phyloP scores from a whole-genome alignment of 2,797 vertebrate species.

The Fistularia commersonii region DNA sequence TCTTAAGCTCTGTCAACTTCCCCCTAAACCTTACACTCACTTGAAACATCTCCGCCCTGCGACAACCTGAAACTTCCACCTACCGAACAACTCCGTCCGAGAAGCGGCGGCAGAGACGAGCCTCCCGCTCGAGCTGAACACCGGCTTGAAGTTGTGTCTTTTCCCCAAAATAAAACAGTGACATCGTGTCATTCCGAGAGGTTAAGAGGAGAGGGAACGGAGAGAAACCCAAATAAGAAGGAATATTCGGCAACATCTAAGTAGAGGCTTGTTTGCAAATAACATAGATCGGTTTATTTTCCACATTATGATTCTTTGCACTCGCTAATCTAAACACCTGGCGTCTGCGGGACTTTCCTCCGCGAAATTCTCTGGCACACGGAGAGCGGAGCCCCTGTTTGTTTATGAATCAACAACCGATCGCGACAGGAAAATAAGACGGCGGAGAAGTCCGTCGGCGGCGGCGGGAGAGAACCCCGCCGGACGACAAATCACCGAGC shows the following conservation, averaged over 20 bases:
- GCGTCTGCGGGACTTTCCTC: conserved; percentile 46
- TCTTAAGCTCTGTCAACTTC: conserved; percentile 77
- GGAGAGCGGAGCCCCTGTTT: conserved; percentile 43
- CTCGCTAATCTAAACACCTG: conserved; percentile 58
- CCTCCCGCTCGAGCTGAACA: too few relatives aligned
- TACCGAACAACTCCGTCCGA: too few relatives aligned
- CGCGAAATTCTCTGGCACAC: conserved; percentile 42
- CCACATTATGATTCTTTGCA: conserved; percentile 58
- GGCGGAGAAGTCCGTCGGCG: too few relatives aligned
- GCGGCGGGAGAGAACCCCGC: too few relatives aligned
- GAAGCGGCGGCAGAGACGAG: too few relatives aligned
- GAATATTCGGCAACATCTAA: conserved; percentile 43
- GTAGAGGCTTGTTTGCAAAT: conserved; percentile 49
- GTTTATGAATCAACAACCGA: conserved; percentile 29
- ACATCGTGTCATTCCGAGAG: too few relatives aligned
- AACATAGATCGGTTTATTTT: conserved; percentile 51
- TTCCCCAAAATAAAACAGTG: too few relatives aligned
- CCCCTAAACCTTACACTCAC: conserved; percentile 59
- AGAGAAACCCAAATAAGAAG: not conserved
- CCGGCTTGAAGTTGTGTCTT: too few relatives aligned
- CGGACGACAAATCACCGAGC: too few relatives aligned
- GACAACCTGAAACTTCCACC: conserved; percentile 16
- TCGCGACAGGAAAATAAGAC: conserved; percentile 19
- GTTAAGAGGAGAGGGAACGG: too few relatives aligned
- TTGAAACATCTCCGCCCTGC: conserved; percentile 48